Conservation (phyloP, 2,113 vertebrate species). For the Tachysurus vachellii region DNA sequence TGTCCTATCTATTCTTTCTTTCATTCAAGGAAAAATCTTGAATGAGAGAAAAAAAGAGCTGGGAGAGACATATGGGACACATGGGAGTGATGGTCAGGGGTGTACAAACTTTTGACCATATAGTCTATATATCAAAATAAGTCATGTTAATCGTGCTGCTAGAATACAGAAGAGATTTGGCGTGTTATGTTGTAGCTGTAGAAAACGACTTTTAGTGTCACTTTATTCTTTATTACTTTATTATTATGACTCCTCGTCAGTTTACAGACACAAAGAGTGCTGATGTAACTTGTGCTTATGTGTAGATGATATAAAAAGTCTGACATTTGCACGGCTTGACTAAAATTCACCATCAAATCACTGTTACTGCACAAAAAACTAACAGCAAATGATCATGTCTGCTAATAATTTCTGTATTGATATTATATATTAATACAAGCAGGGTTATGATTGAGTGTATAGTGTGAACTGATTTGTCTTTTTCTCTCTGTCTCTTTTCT, state of each 20-base stretch:
- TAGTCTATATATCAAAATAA: too few relatives aligned
- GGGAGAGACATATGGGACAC: too few relatives aligned
- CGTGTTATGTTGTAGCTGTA: too few relatives aligned
- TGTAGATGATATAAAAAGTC: background rate
- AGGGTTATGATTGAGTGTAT: background rate
- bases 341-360: background rate
- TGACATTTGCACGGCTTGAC: background rate
- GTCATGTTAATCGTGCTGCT: background rate
- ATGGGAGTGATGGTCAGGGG: too few relatives aligned
- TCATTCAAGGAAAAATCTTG: too few relatives aligned
- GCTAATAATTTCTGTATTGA: background rate
- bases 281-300: background rate
- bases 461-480: background rate
- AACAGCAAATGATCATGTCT: background rate
- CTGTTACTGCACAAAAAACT: background rate
- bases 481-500: background rate
- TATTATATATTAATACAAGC: background rate
- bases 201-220: background rate
- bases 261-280: background rate
- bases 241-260: background rate
- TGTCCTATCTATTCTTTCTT: too few relatives aligned
- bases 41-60: too few relatives aligned
- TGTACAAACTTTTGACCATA: too few relatives aligned
- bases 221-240: background rate
- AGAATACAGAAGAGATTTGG: background rate